Evolutionary conservation across 2,888 invertebrate genomes (phyloP).

Genomic region (Xanthia icteritia): DNA sequence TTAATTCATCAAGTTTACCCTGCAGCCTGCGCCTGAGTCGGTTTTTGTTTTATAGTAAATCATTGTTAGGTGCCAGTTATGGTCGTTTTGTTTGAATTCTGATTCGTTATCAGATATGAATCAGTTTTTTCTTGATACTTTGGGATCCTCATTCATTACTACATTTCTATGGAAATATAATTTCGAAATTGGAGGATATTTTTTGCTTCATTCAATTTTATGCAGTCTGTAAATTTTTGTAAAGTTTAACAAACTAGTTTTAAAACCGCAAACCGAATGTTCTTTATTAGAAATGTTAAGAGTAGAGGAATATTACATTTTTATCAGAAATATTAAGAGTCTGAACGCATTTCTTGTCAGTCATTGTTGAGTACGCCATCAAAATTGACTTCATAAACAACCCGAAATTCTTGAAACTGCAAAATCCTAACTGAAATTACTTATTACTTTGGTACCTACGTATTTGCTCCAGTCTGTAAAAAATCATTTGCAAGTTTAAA

Average conservation of each 20-base stretch:
- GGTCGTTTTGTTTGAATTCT: constrained; percentile 50
- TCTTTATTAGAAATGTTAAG: neutral
- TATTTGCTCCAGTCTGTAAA: neutral
- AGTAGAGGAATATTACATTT: neutral
- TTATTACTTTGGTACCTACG: neutral
- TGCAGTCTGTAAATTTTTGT: neutral
- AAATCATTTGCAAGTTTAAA: neutral
- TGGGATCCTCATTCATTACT: constrained; percentile 49
- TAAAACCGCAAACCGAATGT: neutral
- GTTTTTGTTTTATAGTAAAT: constrained; percentile 65
- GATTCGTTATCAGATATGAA: constrained; percentile 46
- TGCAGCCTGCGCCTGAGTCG: constrained; percentile 43
- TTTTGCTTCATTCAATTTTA: constrained; percentile 16
- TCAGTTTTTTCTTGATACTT: constrained; percentile 32
- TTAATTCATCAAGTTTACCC: constrained; percentile 70
- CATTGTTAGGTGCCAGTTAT: constrained; percentile 62
- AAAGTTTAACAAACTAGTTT: neutral
- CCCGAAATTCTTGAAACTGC: neutral
- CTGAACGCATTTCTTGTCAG: neutral
- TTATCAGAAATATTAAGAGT: neutral
- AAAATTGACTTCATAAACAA: neutral
- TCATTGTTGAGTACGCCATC: neutral
- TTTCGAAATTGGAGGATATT: constrained; percentile 3
- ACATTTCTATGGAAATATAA: constrained; percentile 22
- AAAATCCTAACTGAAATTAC: neutral